A percentile compares a stretch with the other conserved stretches of the same genome.
Conservation (phyloP, 2,113 vertebrate genomes). For the Coryphaenoides rupestris region DNA sequence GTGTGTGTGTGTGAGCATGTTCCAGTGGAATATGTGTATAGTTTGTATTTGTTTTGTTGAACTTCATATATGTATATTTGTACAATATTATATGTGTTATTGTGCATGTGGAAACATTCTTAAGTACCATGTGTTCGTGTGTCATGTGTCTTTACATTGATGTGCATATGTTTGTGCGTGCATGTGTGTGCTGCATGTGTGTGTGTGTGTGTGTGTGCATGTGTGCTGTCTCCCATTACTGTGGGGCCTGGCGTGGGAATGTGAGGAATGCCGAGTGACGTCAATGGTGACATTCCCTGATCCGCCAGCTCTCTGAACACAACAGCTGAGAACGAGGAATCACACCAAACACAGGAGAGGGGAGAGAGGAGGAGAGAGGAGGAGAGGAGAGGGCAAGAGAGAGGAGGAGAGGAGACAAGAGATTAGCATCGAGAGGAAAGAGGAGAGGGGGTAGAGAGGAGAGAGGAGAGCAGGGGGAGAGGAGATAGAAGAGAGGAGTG, state of each 20-base stretch:
- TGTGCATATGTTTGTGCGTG: background rate
- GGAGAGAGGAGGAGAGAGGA: background rate
- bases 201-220: conserved; percentile 8
- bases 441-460: background rate
- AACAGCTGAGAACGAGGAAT: conserved; percentile 73
- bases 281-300: conserved; percentile 78
- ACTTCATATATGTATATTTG: background rate
- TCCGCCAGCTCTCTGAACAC: conserved; percentile 52
- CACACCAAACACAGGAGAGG: conserved; percentile 5
- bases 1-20: conserved; percentile 2
- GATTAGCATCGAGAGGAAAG: background rate
- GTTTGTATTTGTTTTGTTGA: background rate
- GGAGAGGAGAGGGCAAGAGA: conserved; percentile 17
- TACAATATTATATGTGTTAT: too few species aligned
- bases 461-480: background rate
- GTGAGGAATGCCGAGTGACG: conserved; percentile 74
- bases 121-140: too few species aligned
- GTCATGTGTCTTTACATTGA: too few species aligned
- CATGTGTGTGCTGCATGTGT: conserved; percentile 1
- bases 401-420: background rate
- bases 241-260: conserved; percentile 62
- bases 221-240: conserved; percentile 57
- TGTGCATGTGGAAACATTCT: too few species aligned
- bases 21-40: background rate
- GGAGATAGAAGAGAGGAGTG: background rate